Evolutionary conservation across 2,113 vertebrate species (phyloP), one percentile per base, ranked within the genome.

Genomic region (Coryphaenoides rupestris): DNA sequence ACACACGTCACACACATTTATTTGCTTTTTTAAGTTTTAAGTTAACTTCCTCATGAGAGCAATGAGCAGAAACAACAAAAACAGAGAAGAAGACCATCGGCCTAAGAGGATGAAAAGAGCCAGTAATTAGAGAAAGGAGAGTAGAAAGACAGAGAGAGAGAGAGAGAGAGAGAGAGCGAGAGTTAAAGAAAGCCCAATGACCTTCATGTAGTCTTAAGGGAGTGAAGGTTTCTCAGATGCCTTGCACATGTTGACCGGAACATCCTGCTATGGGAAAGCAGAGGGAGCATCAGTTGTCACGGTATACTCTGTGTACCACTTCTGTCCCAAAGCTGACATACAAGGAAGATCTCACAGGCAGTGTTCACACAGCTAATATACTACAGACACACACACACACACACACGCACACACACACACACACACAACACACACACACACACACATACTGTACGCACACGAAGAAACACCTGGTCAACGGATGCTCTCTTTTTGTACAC

Each of bases 201-300:
- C 67, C 65, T 66, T 60, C 61, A 66, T 55, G 56, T 49, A 28
- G 63, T 23, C 57, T 70, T 69, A 13, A 50, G 47, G 47, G 47
- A 45, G 56, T 65, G 61, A 47, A 24, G 65, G 45, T 52, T 68
- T 73, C 64, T 65, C 49, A 73, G 50, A 70, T 52, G 7, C 55
- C 13, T 65, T 21, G 69, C 62, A 69, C 76, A 55, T 79, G 60
- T 77, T 26, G 26, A 58, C 3, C 16, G 66, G 26, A 49, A n/a
- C 13, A 52, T 54, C 50, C 59, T 56, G 45, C 53, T 65, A 70
- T 77, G 63, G 40, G 63, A 79, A 80, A 63, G 24, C 23, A 1
- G 52, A 69, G n/a, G n/a, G 72, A 55, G 62, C 61, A 65, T 40
- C 33, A 40, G 33, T 40, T 12, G 33, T 40, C 33, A 40, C 33